Evolutionary conservation across 2,797 vertebrate species (phyloP).

Genomic region (Cyclura pinguis): DNA sequence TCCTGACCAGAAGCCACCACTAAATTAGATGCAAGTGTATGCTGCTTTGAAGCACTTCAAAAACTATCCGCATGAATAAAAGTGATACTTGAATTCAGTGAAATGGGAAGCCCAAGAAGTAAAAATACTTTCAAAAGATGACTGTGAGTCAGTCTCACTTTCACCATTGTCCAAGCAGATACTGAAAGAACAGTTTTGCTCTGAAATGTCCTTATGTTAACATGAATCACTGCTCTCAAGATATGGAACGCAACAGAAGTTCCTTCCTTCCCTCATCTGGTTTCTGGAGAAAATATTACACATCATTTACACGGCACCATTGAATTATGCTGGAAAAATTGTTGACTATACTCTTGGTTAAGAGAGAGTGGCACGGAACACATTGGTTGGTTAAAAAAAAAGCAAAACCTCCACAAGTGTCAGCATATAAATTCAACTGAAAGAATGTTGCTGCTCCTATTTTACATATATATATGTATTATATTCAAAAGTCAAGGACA

Average conservation of each 20-base stretch:
- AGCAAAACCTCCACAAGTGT: neutral
- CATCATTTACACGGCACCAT: neutral
- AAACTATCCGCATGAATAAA: neutral
- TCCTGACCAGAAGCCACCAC: neutral
- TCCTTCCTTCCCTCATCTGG: neutral
- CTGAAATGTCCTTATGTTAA: neutral
- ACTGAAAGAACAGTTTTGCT: neutral
- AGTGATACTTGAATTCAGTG: neutral
- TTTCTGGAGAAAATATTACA: neutral
- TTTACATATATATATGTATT: neutral
- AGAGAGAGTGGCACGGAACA: neutral
- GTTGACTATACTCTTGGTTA: neutral
- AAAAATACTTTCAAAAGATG: neutral
- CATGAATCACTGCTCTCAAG: neutral
- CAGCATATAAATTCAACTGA: neutral
- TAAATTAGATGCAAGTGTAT: too few species aligned
- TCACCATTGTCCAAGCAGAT: neutral
- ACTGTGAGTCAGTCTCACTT: slow-evolving; percentile 15
- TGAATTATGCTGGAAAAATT: neutral
- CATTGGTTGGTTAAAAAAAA: neutral
- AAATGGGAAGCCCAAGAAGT: slow-evolving; percentile 1
- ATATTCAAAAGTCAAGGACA: too few species aligned
- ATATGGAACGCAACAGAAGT: neutral
- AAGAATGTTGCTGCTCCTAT: neutral
- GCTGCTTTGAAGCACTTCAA: neutral